Evolutionary conservation across 2,113 vertebrate species (phyloP), one percentile per base, ranked within the genome.

Genomic region (Patagioenas fasciata): DNA sequence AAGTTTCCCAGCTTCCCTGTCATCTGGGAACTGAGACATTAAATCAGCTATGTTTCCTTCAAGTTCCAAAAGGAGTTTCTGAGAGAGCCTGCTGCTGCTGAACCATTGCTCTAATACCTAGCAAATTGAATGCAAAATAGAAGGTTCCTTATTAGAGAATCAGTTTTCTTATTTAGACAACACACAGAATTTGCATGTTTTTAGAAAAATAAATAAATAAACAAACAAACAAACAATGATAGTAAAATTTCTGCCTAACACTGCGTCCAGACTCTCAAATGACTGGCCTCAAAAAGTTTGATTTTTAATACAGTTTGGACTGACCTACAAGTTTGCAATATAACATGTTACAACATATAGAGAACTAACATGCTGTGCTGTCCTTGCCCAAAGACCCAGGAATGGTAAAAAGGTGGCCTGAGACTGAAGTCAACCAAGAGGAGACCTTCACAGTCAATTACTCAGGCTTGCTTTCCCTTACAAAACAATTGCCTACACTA

Each of bases 61-160:
- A 48, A 79, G 7, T 38, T 88, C 93, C 13, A 56, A 26, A 78
- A 96, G 42, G 11, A 96, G 54, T 36, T 93, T 91, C 64, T 96
- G 93, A 82, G 66, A 29, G 31, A 88, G 15, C 24, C 23, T 62
- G 15, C 25, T 78, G 53, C 50, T 88, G 40, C 38, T 51, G 3
- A 80, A 42, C 97, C 96, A 94, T 51, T 95, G 96, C 16, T 91
- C 34, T 57, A 97, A 77, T 72, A 98, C 62, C 97, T 98, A 56
- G 29, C 24, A 62, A 32, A 54, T 62, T 32, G 36, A 80, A 96
- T 62, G 56, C 15, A 80, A 89, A 93, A 73, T 3, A 83, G 65
- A 94, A 84, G 3, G 19, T 3, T 56, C 4, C 8, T 54, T 10
- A 2, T 91, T 61, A 94, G 18, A 58, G 18, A 80, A 88, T n/a